phyloP scores from a whole-genome alignment of 2,888 invertebrate genomes.

The Eilema sororculum region DNA sequence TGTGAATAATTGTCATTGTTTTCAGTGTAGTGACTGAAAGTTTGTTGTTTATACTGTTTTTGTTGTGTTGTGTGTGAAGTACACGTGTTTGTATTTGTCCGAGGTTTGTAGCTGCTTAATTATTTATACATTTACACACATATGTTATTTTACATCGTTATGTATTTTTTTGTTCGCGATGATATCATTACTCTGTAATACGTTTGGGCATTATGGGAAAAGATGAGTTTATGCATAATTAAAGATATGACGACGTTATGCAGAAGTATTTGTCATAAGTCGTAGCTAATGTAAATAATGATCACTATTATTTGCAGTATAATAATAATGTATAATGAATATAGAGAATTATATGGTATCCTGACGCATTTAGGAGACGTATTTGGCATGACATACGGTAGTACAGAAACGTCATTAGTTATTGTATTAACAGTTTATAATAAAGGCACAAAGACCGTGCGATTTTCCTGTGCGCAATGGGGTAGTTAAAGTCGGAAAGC shows the following conservation, averaged over 20 bases:
- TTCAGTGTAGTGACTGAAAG: conserved; percentile 54
- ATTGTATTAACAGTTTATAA: neutral
- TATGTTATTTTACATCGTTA: conserved; percentile 15
- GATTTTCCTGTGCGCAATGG: neutral
- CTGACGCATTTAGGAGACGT: neutral
- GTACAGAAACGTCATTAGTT: neutral
- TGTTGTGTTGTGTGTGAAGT: conserved; percentile 44
- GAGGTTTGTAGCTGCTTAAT: conserved; percentile 50
- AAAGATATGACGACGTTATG: neutral
- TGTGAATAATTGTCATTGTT: conserved; percentile 48
- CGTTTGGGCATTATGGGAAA: conserved; percentile 25
- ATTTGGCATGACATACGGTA: neutral
- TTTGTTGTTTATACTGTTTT: conserved; percentile 41
- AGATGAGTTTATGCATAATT: conserved; percentile 12
- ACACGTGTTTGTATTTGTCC: conserved; percentile 32
- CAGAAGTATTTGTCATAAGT: conserved; percentile 17
- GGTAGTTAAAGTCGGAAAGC: neutral
- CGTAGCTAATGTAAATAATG: neutral
- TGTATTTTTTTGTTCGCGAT: conserved; percentile 21
- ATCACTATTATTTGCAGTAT: neutral
- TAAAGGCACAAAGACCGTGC: neutral
- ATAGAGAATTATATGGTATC: conserved; percentile 6
- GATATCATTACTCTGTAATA: conserved; percentile 27
- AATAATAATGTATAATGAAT: conserved; percentile 20
- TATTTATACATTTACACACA: conserved; percentile 28